Conservation (phyloP, 1,140 invertebrate genomes). For the Homarus americanus region DNA sequence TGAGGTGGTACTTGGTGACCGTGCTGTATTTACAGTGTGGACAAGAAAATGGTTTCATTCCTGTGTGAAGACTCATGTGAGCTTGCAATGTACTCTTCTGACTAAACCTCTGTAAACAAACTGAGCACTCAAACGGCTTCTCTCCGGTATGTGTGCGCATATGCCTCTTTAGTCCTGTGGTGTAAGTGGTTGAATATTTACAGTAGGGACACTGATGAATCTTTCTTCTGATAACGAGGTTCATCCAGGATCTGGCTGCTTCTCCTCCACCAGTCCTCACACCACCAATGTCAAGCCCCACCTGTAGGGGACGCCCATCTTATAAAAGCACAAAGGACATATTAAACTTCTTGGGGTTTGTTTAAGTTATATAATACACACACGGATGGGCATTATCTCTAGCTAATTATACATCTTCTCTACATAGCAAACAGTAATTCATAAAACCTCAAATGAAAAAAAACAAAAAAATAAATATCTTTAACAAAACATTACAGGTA, state of each 20-base stretch:
- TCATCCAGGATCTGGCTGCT: neutral
- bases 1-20: neutral
- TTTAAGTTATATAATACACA: too few relatives aligned
- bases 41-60: conserved; percentile 14
- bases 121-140: conserved; percentile 33
- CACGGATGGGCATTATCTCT: too few relatives aligned
- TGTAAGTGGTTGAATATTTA: conserved; percentile 37
- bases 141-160: conserved; percentile 33
- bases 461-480: too few relatives aligned
- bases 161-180: conserved; percentile 26
- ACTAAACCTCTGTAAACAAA: conserved; percentile 57
- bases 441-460: too few relatives aligned
- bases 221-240: conserved; percentile 7
- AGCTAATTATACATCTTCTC: too few relatives aligned
- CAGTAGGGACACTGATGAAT: conserved; percentile 38
- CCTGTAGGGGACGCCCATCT: conserved; percentile 21
- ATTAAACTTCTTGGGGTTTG: neutral
- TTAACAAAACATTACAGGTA: too few relatives aligned
- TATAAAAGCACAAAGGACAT: neutral
- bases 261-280: conserved; percentile 10
- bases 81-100: conserved; percentile 41
- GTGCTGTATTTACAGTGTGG: conserved; percentile 4
- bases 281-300: conserved; percentile 34
- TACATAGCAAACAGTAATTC: too few relatives aligned
- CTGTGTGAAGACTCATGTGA: conserved; percentile 57